Evolutionary conservation across 2,113 vertebrate species (phyloP), one percentile per base, ranked within the genome.

Genomic region (Oryzias curvinotus): DNA sequence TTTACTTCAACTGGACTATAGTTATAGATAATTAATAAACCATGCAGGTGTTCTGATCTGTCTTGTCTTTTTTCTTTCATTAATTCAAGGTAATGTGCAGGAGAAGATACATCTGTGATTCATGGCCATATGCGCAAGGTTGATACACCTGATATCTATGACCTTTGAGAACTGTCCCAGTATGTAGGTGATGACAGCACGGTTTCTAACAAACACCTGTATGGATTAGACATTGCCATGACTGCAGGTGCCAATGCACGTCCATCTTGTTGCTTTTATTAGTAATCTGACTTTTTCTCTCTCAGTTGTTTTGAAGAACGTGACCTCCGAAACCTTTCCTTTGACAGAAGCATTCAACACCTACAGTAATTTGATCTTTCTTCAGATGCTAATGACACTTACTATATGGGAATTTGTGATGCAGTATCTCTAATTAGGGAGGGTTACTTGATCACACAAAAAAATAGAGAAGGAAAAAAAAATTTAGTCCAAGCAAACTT

Each of bases 271-370:
- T 26, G 21, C 48, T 51, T 64, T 15, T 21, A 6, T 43, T 50
- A 23, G 14, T 26, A 52, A 21, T 62, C 58, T 66, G 30, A 65
- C 57, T 60, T 70, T 56, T 54, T 10, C 43, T 19, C 47, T 13
- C 48, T 58, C 19, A 56, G n/a, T 30, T 62, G 45, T 70, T 61
- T 57, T 46, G 25, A 51, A 45, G 53, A 50, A 56, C 43, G 21
- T 77, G 59, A 82, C 77, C 73, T 76, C 26, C 19, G 36, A 75
- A 69, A 75, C 56, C 51, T 80, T 73, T 70, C 52, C 58, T 53
- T 47, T 65, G 61, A 78, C 48, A 69, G 62, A 47, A 66, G 54
- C 55, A 60, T 53, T 63, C 60, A 71, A 62, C 64, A 72, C 45
- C 47, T 53, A 51, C 7, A 51, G 46, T 59, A 54, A 64, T 75